Evolutionary conservation across 2,113 vertebrate genomes (phyloP), one percentile per base, ranked within the genome.

Genomic region (Callionymus lyra): DNA sequence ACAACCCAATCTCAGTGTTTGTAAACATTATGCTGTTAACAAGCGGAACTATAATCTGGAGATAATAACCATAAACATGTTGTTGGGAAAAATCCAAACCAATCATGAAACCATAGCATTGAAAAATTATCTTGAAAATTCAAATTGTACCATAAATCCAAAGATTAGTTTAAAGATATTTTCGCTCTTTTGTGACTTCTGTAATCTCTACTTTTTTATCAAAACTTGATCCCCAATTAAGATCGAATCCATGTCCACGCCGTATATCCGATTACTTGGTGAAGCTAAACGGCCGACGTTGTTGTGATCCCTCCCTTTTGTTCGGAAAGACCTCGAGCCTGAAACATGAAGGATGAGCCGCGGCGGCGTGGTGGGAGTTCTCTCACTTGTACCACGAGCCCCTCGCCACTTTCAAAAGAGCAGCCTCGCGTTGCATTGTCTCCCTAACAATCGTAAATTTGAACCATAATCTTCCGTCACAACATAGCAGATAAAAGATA

Each of bases 401-500:
- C 63, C 50, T 72, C 35, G 34, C 68, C 70, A 72, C 73, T 76
- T 59, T 70, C 48, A 77, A 76, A 80, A 72, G 62, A 61, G 55
- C 65, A 67, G 72, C 63, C 51, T 63, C 60, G 64, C 43, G 68
- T 32, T 48, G 48, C 56, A 77, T 86, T 86, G 84, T 86, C 80
- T 85, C 69, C 67, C 67, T 70, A 81, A 82, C 84, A 82, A 82
- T 84, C 81, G 79, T 84, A 84, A 80, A 85, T 84, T 79, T 86
- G 78, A 82, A 84, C 78, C 79, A 77, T 85, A 86, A 85, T 85
- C 84, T 84, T 73, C 81, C 74, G 79, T 85, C 84, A 83, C 76
- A 83, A 85, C 83, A 84, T 32, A 17, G 76, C 69, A 84, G 83
- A 86, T 84, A 81, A 83, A 80, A 86, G 84, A 86, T 86, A 84